Conservation (phyloP, 1,140 invertebrate genomes). For the Chrysomallon squamiferum region DNA sequence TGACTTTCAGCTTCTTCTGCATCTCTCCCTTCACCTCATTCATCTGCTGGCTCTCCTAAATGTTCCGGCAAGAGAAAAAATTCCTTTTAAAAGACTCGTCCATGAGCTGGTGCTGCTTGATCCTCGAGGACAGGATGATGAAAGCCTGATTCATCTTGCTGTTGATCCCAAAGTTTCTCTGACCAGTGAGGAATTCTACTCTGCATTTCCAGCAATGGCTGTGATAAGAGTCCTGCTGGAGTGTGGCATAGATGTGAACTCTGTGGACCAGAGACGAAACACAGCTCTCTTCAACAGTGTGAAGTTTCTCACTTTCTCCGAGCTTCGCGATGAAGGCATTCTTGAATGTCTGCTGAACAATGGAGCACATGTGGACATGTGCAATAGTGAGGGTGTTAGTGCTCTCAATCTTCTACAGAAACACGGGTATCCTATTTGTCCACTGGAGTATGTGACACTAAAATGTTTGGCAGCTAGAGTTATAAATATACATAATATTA, state of each 20-base stretch:
- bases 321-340: slow-evolving; percentile 77
- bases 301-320: slow-evolving; percentile 22
- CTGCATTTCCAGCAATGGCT: slow-evolving; percentile 30
- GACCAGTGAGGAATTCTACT: slow-evolving; percentile 37
- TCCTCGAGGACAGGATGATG: slow-evolving; percentile 74
- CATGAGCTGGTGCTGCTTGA: slow-evolving; percentile 77
- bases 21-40: slow-evolving; percentile 69
- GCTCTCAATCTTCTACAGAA: slow-evolving; percentile 73
- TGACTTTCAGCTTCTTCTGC: slow-evolving; percentile 41
- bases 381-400: slow-evolving; percentile 74
- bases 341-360: slow-evolving; percentile 72
- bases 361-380: slow-evolving; percentile 76
- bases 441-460: slow-evolving; percentile 74
- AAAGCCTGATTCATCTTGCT: slow-evolving; percentile 85
- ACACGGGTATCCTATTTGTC: slow-evolving; percentile 73
- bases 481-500: slow-evolving; percentile 73
- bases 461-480: slow-evolving; percentile 82
- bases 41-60: slow-evolving; percentile 64
- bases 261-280: slow-evolving; percentile 28
- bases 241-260: slow-evolving; percentile 36
- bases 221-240: slow-evolving; percentile 33
- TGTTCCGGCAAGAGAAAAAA: slow-evolving; percentile 53
- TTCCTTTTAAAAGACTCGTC: slow-evolving; percentile 64
- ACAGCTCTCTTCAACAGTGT: slow-evolving; percentile 36
- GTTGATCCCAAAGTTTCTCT: slow-evolving; percentile 53